Conservation (phyloP, 2,797 vertebrate species). For the Sardinella longiceps region DNA sequence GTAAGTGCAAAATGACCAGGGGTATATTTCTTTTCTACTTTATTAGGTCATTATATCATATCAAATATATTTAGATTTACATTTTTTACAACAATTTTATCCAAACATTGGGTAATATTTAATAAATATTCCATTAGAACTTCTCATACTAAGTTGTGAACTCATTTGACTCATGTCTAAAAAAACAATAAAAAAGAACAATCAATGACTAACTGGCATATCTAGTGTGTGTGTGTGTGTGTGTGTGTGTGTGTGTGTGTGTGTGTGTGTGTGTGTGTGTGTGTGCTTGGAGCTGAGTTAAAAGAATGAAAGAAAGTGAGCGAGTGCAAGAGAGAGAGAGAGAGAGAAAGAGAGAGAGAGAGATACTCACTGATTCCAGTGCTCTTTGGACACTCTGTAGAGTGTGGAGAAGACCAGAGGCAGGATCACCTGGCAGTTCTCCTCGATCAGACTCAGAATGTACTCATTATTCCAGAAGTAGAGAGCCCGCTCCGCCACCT, state of each 20-base stretch:
- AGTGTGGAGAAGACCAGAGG: conserved; percentile 92
- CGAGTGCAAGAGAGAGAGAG: too few species aligned
- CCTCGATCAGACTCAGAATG: conserved; percentile 93
- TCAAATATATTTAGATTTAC: background rate
- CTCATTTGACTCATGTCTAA: background rate
- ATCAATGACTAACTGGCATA: too few species aligned
- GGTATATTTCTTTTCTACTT: background rate
- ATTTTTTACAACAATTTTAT: background rate
- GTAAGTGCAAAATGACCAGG: background rate
- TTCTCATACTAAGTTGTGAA: background rate
- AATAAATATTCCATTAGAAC: background rate
- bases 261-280: too few species aligned
- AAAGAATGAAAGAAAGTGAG: too few species aligned
- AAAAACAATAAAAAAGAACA: background rate
- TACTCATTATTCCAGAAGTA: conserved; percentile 98
- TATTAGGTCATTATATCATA: background rate
- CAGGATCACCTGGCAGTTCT: conserved; percentile 92
- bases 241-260: too few species aligned
- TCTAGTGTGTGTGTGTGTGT: too few species aligned
- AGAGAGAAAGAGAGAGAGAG: background rate
- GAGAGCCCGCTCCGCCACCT: conserved; percentile 94
- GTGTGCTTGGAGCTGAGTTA: too few species aligned
- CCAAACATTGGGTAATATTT: background rate
- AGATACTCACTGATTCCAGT: conserved; percentile 92
- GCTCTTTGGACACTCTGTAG: conserved; percentile 93